phyloP scores from a whole-genome alignment of 2,797 vertebrate genomes.

The Squalus acanthias region DNA sequence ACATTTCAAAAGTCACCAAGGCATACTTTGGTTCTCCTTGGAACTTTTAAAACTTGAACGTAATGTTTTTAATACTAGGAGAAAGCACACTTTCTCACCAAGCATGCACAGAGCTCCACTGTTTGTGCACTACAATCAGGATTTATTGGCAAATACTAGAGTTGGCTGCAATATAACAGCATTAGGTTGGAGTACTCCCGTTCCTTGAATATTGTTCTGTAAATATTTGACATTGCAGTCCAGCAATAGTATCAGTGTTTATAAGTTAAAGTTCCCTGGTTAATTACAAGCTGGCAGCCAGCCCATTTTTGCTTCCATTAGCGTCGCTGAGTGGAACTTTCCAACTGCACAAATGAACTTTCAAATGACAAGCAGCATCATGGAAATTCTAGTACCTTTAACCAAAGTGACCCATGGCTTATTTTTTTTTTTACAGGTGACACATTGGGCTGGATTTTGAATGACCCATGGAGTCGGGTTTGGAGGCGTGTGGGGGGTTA shows the following conservation, averaged over 20 bases:
- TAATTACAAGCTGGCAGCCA: background rate
- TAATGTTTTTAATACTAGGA: background rate
- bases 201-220: slow-evolving; percentile 9
- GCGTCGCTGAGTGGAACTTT: background rate
- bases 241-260: background rate
- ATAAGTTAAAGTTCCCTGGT: background rate
- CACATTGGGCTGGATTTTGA: too few relatives aligned
- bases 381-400: background rate
- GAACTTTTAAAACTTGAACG: background rate
- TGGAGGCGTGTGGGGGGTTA: too few relatives aligned
- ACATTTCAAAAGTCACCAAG: background rate
- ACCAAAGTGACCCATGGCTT: background rate
- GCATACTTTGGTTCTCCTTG: background rate
- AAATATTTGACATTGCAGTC: background rate
- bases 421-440: too few relatives aligned
- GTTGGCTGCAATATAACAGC: background rate
- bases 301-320: background rate
- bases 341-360: background rate
- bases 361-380: background rate
- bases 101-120: background rate
- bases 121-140: background rate
- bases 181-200: background rate
- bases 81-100: background rate
- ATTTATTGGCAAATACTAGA: background rate
- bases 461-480: too few relatives aligned